These are phyloP conservation scores for Adoxophyes honmai DNA, from an alignment of 1,140 invertebrate species.

Conservation along the genomic window DNA sequence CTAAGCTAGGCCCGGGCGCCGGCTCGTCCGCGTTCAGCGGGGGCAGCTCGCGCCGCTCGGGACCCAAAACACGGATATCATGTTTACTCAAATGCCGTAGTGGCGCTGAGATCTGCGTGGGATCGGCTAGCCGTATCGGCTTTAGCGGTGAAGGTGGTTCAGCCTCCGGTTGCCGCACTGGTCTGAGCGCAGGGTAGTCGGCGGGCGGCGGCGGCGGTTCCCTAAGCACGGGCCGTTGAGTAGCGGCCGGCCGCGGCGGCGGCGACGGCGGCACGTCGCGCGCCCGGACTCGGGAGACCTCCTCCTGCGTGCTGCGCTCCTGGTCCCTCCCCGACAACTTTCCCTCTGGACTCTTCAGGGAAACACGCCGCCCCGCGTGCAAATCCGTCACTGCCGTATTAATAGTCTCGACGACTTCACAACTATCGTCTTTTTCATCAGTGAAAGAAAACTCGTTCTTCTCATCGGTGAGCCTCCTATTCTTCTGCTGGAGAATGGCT, in stretches of 20 bases:
- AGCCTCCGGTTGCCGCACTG: too few relatives aligned
- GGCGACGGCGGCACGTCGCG: constrained; percentile 20
- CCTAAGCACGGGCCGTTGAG: too few relatives aligned
- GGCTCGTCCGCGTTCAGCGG: constrained; percentile 44
- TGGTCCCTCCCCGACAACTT: too few relatives aligned
- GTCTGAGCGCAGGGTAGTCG: constrained; percentile 34
- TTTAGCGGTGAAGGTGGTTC: too few relatives aligned
- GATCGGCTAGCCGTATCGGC: constrained; percentile 40
- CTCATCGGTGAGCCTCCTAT: constrained; percentile 16
- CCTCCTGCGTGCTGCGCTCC: too few relatives aligned
- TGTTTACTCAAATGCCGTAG: constrained; percentile 64
- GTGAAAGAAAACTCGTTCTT: constrained; percentile 7
- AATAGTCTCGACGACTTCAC: constrained; percentile 52
- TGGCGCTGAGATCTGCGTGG: too few relatives aligned
- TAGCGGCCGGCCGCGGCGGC: neutral
- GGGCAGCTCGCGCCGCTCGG: constrained; percentile 45
- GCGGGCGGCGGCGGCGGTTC: constrained; percentile 31
- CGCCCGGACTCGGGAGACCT: constrained; percentile 19
- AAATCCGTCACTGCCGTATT: constrained; percentile 52
- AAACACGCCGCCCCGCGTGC: constrained; percentile 21
- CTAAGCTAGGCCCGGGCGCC: constrained; percentile 10
- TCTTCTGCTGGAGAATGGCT: constrained; percentile 47
- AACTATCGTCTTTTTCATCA: constrained; percentile 24
- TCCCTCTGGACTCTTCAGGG: neutral
- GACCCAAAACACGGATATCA: constrained; percentile 60